Evolutionary conservation across 2,113 vertebrate genomes (phyloP).

Genomic region (Pipa parva): DNA sequence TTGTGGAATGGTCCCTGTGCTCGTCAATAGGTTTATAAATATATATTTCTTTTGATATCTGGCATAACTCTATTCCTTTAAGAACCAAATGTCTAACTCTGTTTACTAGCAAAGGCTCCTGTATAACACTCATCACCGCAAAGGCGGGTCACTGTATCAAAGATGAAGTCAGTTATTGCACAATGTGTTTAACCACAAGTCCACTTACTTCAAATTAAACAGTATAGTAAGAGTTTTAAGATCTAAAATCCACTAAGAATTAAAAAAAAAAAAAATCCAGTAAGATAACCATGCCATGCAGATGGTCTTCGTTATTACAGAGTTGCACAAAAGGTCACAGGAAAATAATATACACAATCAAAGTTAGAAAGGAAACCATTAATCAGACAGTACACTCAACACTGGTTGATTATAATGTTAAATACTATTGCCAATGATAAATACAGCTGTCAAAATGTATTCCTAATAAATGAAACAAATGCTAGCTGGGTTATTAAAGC

Average conservation of each 20-base stretch:
- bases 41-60: too few species aligned
- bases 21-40: too few species aligned
- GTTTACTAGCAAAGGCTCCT: too few species aligned
- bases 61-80: too few species aligned
- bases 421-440: constrained; percentile 39
- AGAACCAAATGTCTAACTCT: too few species aligned
- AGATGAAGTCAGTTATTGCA: too few species aligned
- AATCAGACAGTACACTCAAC: constrained; percentile 27
- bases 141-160: too few species aligned
- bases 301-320: constrained; percentile 33
- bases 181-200: not conserved
- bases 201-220: not conserved
- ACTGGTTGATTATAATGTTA: constrained; percentile 26
- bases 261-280: not conserved
- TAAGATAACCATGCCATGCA: constrained; percentile 20
- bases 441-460: constrained; percentile 35
- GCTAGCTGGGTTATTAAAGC: not conserved
- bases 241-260: not conserved
- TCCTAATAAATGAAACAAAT: constrained; percentile 23
- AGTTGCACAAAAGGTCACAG: constrained; percentile 37
- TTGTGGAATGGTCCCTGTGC: too few species aligned
- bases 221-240: too few species aligned
- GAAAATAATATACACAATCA: constrained; percentile 35
- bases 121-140: too few species aligned
- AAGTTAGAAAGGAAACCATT: constrained; percentile 37